phyloP scores from a whole-genome alignment of 1,140 invertebrate genomes.

The Phenacoccus solenopsis region DNA sequence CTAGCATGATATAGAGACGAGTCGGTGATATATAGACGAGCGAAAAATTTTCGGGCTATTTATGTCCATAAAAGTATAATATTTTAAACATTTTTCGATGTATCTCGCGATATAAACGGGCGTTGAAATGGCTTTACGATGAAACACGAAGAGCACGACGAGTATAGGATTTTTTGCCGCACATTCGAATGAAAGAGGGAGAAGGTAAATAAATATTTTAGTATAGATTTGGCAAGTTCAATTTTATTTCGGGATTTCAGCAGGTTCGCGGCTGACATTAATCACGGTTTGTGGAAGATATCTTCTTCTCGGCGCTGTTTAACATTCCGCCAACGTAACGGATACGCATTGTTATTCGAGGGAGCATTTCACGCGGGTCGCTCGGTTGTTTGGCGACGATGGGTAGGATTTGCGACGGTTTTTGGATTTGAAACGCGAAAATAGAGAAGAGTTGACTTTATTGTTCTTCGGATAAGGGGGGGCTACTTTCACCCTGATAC shows the following conservation, averaged over 20 bases:
- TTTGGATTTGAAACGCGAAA: constrained; percentile 1
- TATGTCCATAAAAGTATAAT: background rate
- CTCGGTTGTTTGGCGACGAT: constrained; percentile 14
- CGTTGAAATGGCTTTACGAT: background rate
- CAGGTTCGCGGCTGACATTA: constrained; percentile 16
- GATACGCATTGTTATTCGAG: constrained; percentile 13
- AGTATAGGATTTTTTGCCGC: no score
- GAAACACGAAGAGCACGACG: background rate
- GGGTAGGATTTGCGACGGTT: constrained; percentile 16
- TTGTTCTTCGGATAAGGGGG: background rate
- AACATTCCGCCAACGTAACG: constrained; percentile 9
- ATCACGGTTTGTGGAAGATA: constrained; percentile 13
- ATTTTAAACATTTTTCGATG: background rate
- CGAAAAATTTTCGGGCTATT: background rate
- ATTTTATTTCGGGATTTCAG: constrained; percentile 15
- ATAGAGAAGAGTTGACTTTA: constrained; percentile 7
- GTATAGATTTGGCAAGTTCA: constrained; percentile 16
- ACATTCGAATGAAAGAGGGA: constrained; percentile 6
- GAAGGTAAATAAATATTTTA: constrained; percentile 15
- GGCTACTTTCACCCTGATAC: background rate
- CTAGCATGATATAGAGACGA: no score
- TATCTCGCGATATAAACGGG: background rate
- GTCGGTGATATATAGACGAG: background rate
- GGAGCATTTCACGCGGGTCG: constrained; percentile 9
- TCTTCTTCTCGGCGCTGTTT: constrained; percentile 10